Evolutionary conservation across 2,888 invertebrate species (phyloP).

Genomic region (Drosophila macrospina): DNA sequence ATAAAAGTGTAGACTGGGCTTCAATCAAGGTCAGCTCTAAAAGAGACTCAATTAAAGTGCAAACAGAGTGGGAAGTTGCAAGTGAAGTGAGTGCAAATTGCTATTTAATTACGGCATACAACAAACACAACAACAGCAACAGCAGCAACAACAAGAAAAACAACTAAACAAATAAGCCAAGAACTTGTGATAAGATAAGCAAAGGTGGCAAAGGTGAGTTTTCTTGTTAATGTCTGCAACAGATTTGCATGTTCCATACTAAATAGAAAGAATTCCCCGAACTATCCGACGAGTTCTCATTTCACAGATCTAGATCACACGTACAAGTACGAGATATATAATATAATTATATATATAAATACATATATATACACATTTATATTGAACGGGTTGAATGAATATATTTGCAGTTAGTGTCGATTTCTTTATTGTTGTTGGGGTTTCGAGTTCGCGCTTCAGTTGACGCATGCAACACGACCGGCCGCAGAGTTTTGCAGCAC

Average conservation of each 20-base stretch:
- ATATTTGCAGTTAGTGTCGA: constrained; percentile 32
- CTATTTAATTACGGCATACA: constrained; percentile 56
- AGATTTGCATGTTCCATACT: constrained; percentile 52
- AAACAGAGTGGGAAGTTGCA: constrained; percentile 22
- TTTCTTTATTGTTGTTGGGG: constrained; percentile 34
- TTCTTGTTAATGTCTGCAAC: neutral
- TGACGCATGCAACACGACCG: constrained; percentile 45
- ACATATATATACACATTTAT: constrained; percentile 10
- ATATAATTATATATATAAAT: constrained; percentile 8
- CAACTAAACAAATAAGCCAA: constrained; percentile 10
- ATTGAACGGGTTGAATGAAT: neutral
- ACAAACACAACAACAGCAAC: constrained; percentile 2
- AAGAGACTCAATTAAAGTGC: constrained; percentile 15
- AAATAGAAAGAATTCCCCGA: neutral
- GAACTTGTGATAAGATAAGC: constrained; percentile 61
- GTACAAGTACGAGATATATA: neutral
- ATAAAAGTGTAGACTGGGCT: constrained; percentile 13
- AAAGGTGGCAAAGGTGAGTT: constrained; percentile 59
- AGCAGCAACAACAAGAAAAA: constrained; percentile 2
- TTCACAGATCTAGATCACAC: constrained; percentile 26
- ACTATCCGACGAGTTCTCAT: constrained; percentile 1
- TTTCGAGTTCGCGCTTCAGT: constrained; percentile 50
- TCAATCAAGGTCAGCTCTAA: constrained; percentile 61
- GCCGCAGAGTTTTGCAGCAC: constrained; percentile 11
- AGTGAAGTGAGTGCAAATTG: constrained; percentile 41